Evolutionary conservation across 2,888 invertebrate genomes (phyloP), one percentile per base, ranked within the genome.

Genomic region (Heterodera filipjevi): DNA sequence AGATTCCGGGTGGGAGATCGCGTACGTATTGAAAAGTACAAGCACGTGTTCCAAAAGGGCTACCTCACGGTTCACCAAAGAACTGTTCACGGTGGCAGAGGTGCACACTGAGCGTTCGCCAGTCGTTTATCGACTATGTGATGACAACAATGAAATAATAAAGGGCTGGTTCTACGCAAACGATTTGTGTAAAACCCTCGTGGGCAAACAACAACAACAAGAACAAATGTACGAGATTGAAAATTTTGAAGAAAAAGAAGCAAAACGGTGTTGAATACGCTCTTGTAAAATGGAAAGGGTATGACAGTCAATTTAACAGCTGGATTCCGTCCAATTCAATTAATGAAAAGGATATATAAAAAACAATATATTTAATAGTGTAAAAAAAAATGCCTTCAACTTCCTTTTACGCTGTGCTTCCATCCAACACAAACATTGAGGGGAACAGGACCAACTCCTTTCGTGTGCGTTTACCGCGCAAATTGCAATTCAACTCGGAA

Each of bases 31-130:
- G 53, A 46, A 27, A 46, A 53, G 30, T n/a, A 78, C 3, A 77
- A 77, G 46, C 46, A 77, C 19, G 53, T 66, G 16, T 77, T 77
- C 49, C 79, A 64, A 32, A 77, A 77, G n/a, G 78, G 78, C 64
- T 77, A 77, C n/a, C 3, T 77, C 44, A 79, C 78, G 27, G 16
- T 78, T 78, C 53, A 77, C 78, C 5, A 59, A 79, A 33, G 77
- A 78, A 32, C 14, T 78, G 27, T 78, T 77, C 72, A 30, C 27
- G 2, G 66, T 75, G 22, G 44, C 64, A 30, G n/a, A 75, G n/a
- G 39, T 75, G 33, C 75, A 59, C n/a, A 27, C 33, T 14, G 70
- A 30, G 32, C 70, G 32, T 22, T 30, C 19, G 22, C 74, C 77
- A 6, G 32, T 49, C 8, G 75, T 32, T 0, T 77, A 74, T 77